Evolutionary conservation across 2,113 vertebrate species (phyloP).

Genomic region (Pteruthius melanotis): DNA sequence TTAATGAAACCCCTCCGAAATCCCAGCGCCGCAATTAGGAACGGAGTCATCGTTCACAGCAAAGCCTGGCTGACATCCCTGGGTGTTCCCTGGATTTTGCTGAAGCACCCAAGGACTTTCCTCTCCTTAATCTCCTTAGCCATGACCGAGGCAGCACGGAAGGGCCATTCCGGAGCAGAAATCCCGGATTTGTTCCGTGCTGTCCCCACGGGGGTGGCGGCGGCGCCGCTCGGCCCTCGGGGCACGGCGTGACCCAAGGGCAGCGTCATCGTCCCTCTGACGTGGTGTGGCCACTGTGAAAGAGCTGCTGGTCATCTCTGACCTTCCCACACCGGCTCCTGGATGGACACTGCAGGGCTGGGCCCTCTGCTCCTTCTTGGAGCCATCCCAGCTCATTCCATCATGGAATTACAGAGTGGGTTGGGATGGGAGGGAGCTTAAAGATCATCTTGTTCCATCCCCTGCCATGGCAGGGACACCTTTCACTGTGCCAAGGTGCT

Average conservation of each 20-base stretch:
- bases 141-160: not conserved
- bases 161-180: not conserved
- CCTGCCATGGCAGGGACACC: not conserved
- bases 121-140: not conserved
- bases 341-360: not conserved
- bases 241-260: not conserved
- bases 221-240: fast-evolving
- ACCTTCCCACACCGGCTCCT: fast-evolving
- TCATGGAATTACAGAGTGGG: fast-evolving
- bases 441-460: too few species aligned
- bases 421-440: not conserved
- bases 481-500: not conserved
- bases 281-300: fast-evolving
- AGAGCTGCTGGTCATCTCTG: not conserved
- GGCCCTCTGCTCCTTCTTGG: not conserved
- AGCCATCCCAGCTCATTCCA: not conserved
- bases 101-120: slow-evolving; percentile 30
- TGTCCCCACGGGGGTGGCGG: not conserved
- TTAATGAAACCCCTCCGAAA: slow-evolving; percentile 59
- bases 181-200: not conserved
- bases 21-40: slow-evolving; percentile 22
- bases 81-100: slow-evolving; percentile 28
- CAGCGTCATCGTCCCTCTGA: fast-evolving
- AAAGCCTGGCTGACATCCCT: slow-evolving; percentile 26
- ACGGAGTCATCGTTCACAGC: slow-evolving; percentile 46